phyloP scores from a whole-genome alignment of 2,797 vertebrate species.

The Eleutherodactylus coqui region DNA sequence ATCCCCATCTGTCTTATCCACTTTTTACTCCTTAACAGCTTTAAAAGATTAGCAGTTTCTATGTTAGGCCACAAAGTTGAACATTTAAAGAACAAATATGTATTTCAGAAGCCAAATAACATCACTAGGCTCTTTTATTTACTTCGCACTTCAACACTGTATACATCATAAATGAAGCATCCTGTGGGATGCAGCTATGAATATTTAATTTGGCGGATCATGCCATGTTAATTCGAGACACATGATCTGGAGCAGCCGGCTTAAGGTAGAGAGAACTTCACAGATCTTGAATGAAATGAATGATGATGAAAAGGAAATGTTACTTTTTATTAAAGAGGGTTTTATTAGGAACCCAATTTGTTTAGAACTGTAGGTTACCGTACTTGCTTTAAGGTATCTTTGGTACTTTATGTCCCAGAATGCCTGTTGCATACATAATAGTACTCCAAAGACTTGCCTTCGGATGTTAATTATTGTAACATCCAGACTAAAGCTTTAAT shows the following conservation, averaged over 20 bases:
- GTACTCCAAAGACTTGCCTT: not conserved
- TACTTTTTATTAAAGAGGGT: not conserved
- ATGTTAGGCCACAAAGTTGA: conserved; percentile 57
- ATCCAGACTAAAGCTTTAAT: not conserved
- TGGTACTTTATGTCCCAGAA: not conserved
- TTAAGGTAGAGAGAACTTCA: conserved; percentile 6
- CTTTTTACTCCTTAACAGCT: conserved; percentile 46
- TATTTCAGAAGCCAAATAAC: conserved; percentile 57
- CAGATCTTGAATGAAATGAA: not conserved
- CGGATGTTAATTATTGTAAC: not conserved
- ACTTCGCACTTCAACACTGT: conserved; percentile 60
- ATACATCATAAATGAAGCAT: conserved; percentile 56
- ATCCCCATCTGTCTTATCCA: conserved; percentile 52
- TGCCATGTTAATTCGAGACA: conserved; percentile 55
- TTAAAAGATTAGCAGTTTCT: conserved; percentile 59
- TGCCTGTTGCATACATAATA: not conserved
- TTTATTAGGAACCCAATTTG: not conserved
- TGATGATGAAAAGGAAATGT: conserved; percentile 1
- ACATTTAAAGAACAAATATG: conserved; percentile 60
- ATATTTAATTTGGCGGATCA: conserved; percentile 54
- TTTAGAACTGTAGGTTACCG: not conserved
- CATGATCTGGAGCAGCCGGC: conserved; percentile 23
- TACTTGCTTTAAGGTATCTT: not conserved
- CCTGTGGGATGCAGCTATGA: conserved; percentile 53
- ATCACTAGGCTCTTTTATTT: conserved; percentile 57